phyloP scores from a whole-genome alignment of 2,797 vertebrate species.

The Epinephelus coioides region DNA sequence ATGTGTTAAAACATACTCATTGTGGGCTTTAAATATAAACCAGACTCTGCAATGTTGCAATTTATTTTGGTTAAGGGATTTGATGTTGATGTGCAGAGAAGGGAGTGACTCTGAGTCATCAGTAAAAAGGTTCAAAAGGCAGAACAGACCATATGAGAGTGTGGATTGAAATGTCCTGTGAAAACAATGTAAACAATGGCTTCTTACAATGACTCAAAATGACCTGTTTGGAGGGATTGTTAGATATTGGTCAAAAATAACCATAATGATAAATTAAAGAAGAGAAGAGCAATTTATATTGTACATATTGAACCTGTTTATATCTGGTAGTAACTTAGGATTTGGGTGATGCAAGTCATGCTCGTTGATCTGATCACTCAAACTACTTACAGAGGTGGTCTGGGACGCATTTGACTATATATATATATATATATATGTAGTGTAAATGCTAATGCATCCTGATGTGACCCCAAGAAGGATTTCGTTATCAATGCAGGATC shows the following conservation, averaged over 20 bases:
- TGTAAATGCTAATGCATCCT: too few relatives aligned
- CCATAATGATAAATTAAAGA: not conserved
- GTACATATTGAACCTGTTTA: not conserved
- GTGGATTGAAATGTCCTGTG: conserved; percentile 31
- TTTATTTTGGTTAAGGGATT: conserved; percentile 22
- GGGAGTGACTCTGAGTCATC: conserved; percentile 36
- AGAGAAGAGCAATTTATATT: not conserved
- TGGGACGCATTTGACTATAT: too few relatives aligned
- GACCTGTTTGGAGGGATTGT: not conserved
- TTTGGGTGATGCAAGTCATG: not conserved
- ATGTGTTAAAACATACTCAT: conserved; percentile 22
- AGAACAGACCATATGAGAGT: not conserved
- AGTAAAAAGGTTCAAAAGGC: conserved; percentile 22
- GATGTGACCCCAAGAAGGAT: too few relatives aligned
- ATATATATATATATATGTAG: too few relatives aligned
- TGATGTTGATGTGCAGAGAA: conserved; percentile 26
- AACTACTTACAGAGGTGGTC: too few relatives aligned
- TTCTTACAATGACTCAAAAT: not conserved
- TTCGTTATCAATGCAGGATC: too few relatives aligned
- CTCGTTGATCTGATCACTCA: too few relatives aligned
- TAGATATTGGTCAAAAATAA: not conserved
- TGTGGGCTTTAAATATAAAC: conserved; percentile 26
- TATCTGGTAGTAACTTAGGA: not conserved
- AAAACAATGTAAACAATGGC: not conserved
- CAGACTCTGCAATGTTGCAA: conserved; percentile 12